These are phyloP conservation scores for Erebia ligea DNA, from an alignment of 2,888 invertebrate genomes.

Conservation along the genomic window DNA sequence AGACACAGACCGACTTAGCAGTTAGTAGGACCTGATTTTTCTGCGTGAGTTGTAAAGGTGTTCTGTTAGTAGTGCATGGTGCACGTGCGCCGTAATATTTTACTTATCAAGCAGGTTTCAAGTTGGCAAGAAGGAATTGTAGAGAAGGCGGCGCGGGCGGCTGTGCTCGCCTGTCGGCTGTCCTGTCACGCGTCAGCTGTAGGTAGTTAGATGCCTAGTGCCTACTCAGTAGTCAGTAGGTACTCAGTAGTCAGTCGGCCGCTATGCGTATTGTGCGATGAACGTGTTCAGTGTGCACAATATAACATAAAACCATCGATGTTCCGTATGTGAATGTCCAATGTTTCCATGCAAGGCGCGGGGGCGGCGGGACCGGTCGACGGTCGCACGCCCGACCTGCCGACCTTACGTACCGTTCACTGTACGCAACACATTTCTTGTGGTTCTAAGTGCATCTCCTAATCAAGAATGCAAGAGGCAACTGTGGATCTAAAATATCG, in stretches of 20 bases:
- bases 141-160: slow-evolving; percentile 46
- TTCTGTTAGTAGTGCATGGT: background rate
- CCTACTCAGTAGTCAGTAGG: background rate
- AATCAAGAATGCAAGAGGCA: slow-evolving; percentile 49
- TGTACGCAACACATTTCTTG: slow-evolving; percentile 64
- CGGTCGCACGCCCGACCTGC: slow-evolving; percentile 71
- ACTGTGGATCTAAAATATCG: slow-evolving; percentile 40
- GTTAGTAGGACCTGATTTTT: no score
- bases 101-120: slow-evolving; percentile 27
- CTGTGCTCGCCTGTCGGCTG: slow-evolving; percentile 40
- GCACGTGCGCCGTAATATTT: slow-evolving; percentile 27
- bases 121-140: slow-evolving; percentile 29
- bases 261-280: slow-evolving; percentile 46
- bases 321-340: slow-evolving; percentile 52
- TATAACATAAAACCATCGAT: slow-evolving; percentile 32
- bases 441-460: slow-evolving; percentile 67
- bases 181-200: slow-evolving; percentile 4
- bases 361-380: slow-evolving; percentile 75
- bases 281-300: slow-evolving; percentile 46
- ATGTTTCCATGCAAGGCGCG: slow-evolving; percentile 59
- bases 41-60: no score
- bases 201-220: background rate
- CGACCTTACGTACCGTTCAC: slow-evolving; percentile 83
- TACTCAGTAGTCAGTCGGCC: slow-evolving; percentile 39
- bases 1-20: no score